Evolutionary conservation across 2,113 vertebrate species (phyloP).

Genomic region (Eonycteris spelaea): DNA sequence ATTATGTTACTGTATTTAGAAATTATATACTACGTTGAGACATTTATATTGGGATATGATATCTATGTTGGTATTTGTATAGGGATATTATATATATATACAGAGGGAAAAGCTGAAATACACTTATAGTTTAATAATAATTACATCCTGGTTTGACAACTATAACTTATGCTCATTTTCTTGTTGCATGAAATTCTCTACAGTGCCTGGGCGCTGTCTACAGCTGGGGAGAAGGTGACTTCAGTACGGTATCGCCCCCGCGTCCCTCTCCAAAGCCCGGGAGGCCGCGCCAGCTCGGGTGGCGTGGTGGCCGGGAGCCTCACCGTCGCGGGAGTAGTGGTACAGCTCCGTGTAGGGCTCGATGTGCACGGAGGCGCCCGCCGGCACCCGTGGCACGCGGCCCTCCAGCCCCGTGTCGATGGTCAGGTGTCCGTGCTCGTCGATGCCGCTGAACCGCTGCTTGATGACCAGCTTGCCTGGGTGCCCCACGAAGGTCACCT

Average conservation of each 20-base stretch:
- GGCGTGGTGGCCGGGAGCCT: background rate
- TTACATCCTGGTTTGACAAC: background rate
- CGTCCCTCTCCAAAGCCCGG: background rate
- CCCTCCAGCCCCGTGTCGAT: conserved; percentile 92
- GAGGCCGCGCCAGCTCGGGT: background rate
- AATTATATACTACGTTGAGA: background rate
- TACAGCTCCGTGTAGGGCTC: conserved; percentile 92
- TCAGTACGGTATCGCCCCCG: fast-evolving
- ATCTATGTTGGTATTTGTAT: background rate
- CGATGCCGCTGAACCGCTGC: conserved; percentile 92
- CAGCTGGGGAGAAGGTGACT: no score
- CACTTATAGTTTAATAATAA: background rate
- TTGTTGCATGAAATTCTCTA: background rate
- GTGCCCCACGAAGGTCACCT: conserved; percentile 90
- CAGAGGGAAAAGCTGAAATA: background rate
- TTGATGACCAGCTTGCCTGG: conserved; percentile 88
- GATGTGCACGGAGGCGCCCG: conserved; percentile 86
- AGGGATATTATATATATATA: background rate
- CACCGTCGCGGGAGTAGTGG: conserved; percentile 88
- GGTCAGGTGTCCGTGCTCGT: conserved; percentile 94
- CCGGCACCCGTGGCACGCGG: conserved; percentile 84
- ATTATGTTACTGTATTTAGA: background rate
- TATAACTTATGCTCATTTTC: background rate
- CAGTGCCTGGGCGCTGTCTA: background rate
- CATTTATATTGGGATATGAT: background rate